Base-by-base conservation (phyloP, 2,888 invertebrate genomes). In the Eremobia ochroleuca region DNA sequence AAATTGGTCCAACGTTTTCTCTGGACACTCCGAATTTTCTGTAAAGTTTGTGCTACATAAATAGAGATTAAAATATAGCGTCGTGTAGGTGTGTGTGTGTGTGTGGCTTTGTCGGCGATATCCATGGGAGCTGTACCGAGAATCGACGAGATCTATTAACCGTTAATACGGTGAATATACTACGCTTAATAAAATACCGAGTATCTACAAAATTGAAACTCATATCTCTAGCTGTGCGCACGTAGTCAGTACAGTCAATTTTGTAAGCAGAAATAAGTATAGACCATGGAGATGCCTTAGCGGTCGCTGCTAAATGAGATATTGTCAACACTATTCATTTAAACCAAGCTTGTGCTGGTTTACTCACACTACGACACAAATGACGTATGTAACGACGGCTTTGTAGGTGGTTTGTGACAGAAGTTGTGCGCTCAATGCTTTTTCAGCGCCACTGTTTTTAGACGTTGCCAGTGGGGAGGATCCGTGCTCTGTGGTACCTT, bases 1-100 rank as follows among this genome's bases (percentile, higher is more conserved):
- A 91, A 92, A 93, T 92, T 92, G 91, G 88, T 87, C 83, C 86
- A 90, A 91, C 90, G 88, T 90, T 87, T 87, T 86, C 79, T 81
- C 81, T 81, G 75, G 28, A 73, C 76, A 79, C 75, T 80, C 46
- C 11, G 64, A 74, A 80, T 79, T 82, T 76, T 62, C 49, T 72
- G 55, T 72, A n/a, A 74, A 85, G 81, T 85, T 89, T 72, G 61
- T 85, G 67, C 73, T 77, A 69, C 68, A 74, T 79, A 76, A 81
- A 82, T 46, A 73, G 76, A 81, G 59, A 73, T 82, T 79, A 68
- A 77, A 71, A 81, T 80, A 73, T 75, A 73, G 43, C 61, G 25
- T 58, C 46, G 62, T 34, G 31, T 66, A 34, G 73, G n/a, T 34
- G 52, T 49, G 49, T 73, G 34, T 49, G 40, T 4, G n/a, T n/a